Base-by-base conservation (phyloP, 2,888 invertebrate species). In the Synanthedon andrenaeformis region DNA sequence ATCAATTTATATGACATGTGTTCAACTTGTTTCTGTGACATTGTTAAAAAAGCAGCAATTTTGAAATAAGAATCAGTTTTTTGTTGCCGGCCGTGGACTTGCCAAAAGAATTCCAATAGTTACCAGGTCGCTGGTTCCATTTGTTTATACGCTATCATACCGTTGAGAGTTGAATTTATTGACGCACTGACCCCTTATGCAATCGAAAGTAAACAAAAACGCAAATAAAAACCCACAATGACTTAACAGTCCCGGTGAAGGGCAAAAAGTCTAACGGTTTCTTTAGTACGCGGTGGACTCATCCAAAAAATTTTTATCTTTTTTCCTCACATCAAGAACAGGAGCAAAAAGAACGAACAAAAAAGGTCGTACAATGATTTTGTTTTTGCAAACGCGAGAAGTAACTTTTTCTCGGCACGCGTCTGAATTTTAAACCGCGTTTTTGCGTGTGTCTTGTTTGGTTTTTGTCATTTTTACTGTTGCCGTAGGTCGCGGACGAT, bases 201-300 rank as follows among this genome's bases (percentile, higher is more conserved):
- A 49, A 49, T 69, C 67, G 61, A 66, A 64, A 61, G 58, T 63
- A 63, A 70, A 70, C 65, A 70, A 59, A 49, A 60, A 60, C 59
- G 54, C 65, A 60, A 65, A 68, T 65, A 70, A 72, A 69, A 64
- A 72, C 70, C 63, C 66, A 58, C 64, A 67, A 69, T 65, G 63
- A 67, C 64, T 66, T 62, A 63, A 65, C 65, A 62, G 61, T 66
- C 65, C 62, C 54, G 54, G 58, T 56, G 65, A 63, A 71, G 73
- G 76, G 75, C 79, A 81, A 84, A 80, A 82, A 78, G 66, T 62
- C 59, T 84, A 85, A 86, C 86, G 86, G 86, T 77, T 79, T 79
- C 72, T 61, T 57, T 66, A 62, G 72, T 72, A 69, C 56, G 56
- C 41, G 57, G 60, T 62, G 63, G 63, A 58, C 60, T 59, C 70